These are phyloP conservation scores for Thera britannica DNA, from an alignment of 2,888 invertebrate genomes.

Conservation along the genomic window DNA sequence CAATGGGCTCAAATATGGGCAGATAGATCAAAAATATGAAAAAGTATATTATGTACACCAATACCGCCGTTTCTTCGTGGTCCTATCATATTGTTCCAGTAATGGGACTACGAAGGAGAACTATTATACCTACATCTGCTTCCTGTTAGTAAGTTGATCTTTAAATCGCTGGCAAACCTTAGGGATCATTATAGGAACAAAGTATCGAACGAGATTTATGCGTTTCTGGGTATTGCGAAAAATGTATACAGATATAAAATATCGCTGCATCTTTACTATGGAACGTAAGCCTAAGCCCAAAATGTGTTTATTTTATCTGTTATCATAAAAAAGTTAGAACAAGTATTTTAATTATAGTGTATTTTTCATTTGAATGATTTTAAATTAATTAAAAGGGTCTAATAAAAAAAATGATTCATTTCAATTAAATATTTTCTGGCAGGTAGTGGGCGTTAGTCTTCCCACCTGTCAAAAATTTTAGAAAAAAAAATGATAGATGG, in stretches of 20 bases:
- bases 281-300: slow-evolving; percentile 5
- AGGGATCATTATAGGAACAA: no score
- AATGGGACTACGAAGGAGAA: no score
- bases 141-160: no score
- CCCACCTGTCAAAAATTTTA: not conserved
- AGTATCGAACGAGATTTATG: no score
- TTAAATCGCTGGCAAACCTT: no score
- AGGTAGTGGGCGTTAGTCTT: not conserved
- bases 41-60: no score
- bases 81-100: no score
- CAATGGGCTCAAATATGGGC: no score
- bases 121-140: no score
- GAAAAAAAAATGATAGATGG: not conserved
- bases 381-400: slow-evolving; percentile 16
- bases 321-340: slow-evolving; percentile 15
- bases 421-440: slow-evolving; percentile 10
- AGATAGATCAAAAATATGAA: no score
- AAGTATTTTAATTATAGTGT: slow-evolving; percentile 19
- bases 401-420: not conserved
- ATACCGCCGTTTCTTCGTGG: no score
- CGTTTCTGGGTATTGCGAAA: no score
- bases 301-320: slow-evolving; percentile 23
- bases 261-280: not conserved
- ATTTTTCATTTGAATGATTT: slow-evolving; percentile 17
- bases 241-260: not conserved